These are phyloP conservation scores for Eclectus roratus DNA, from an alignment of 2,113 vertebrate genomes.

Conservation along the genomic window DNA sequence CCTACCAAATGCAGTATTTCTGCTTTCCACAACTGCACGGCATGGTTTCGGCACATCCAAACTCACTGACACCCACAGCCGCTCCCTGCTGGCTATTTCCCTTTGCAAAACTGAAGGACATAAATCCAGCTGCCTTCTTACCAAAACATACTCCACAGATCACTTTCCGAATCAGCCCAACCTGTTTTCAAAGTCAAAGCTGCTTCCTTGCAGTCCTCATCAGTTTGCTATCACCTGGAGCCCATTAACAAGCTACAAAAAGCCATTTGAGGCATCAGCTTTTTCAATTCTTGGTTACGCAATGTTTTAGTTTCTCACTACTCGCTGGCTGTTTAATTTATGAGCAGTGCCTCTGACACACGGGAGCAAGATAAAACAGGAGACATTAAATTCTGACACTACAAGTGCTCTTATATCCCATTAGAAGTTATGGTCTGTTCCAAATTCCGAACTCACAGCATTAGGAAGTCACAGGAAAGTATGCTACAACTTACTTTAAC, in stretches of 20 bases:
- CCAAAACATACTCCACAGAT: not conserved
- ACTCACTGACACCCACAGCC: rapidly evolving
- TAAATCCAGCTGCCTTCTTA: not conserved
- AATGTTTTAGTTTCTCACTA: not conserved
- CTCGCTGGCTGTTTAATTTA: not conserved
- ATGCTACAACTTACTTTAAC: not conserved
- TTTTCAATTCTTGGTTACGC: not conserved
- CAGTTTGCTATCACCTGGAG: not conserved
- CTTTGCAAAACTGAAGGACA: not conserved
- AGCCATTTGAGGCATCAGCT: not conserved
- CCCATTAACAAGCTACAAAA: not conserved
- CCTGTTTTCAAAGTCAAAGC: not conserved
- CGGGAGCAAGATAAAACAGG: not conserved
- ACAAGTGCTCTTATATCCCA: not conserved
- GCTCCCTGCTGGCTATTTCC: not conserved
- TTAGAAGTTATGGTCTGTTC: not conserved
- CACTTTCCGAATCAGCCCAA: not conserved
- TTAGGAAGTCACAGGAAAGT: not conserved
- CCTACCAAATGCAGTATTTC: not conserved
- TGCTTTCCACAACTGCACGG: not conserved
- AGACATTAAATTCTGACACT: not conserved
- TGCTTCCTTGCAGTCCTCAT: not conserved
- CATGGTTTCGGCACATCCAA: rapidly evolving
- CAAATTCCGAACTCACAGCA: not conserved
- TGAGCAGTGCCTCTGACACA: not conserved